phyloP scores from a whole-genome alignment of 2,797 vertebrate genomes.

The Alosa sapidissima region DNA sequence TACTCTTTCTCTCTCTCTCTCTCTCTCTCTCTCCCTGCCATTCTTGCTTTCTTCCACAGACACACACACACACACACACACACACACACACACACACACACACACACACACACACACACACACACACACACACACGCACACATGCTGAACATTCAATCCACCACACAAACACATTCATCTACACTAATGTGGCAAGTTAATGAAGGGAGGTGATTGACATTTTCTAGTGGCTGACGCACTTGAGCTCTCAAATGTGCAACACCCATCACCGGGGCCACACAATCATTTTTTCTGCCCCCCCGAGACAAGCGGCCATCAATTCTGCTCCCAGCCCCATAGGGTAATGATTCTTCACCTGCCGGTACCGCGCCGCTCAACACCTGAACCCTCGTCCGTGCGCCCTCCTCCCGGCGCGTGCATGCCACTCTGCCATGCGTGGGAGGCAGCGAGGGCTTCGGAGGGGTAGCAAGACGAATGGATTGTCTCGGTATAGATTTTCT shows the following conservation, averaged over 20 bases:
- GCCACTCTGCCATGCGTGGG: background rate
- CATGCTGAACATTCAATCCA: background rate
- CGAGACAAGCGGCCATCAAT: slow-evolving; percentile 48
- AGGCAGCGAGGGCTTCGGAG: background rate
- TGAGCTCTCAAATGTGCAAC: slow-evolving; percentile 36
- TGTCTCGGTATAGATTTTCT: background rate
- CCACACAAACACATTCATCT: slow-evolving; percentile 30
- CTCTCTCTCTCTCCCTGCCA: background rate
- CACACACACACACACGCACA: slow-evolving; percentile 37
- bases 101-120: slow-evolving; percentile 37
- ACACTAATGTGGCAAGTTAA: slow-evolving; percentile 56
- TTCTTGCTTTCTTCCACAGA: slow-evolving; percentile 16
- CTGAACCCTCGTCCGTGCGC: slow-evolving; percentile 38
- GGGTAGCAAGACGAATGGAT: slow-evolving; percentile 10
- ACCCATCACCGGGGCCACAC: slow-evolving; percentile 53
- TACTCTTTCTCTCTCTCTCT: slow-evolving; percentile 27
- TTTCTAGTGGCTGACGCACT: slow-evolving; percentile 45
- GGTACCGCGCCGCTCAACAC: slow-evolving; percentile 41
- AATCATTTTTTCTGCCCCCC: slow-evolving; percentile 48
- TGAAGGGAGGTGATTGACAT: slow-evolving; percentile 61
- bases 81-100: slow-evolving; percentile 4
- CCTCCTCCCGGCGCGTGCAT: background rate
- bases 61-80: slow-evolving; percentile 6
- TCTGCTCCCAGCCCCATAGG: slow-evolving; percentile 31
- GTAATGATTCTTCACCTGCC: slow-evolving; percentile 47